These are phyloP conservation scores for Styela clava DNA, from an alignment of 23 tunicate species.

Conservation along the genomic window DNA sequence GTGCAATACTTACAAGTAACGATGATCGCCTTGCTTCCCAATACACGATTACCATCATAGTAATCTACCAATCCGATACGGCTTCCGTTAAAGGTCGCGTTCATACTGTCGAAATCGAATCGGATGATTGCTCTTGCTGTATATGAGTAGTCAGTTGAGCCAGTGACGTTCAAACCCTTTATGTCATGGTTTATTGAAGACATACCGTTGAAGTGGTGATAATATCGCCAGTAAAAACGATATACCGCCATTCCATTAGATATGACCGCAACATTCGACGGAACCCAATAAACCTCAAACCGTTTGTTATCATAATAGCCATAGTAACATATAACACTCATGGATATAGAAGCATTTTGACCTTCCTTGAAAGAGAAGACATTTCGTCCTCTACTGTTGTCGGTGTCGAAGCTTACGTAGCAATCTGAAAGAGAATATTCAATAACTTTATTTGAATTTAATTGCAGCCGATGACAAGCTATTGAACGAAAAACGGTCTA, in stretches of 20 bases:
- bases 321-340: background rate
- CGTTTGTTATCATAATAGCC: background rate
- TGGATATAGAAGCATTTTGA: background rate
- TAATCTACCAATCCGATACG: background rate
- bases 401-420: background rate
- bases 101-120: background rate
- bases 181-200: background rate
- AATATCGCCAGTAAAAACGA: background rate
- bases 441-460: too few species aligned
- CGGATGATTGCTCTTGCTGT: background rate
- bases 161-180: background rate
- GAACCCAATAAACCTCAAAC: background rate
- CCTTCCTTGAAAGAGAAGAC: background rate
- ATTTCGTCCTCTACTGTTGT: background rate
- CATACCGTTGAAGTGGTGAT: background rate
- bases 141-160: too few species aligned
- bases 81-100: background rate
- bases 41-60: background rate
- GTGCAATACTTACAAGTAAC: background rate
- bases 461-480: too few species aligned
- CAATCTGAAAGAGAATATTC: too few species aligned
- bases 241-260: background rate
- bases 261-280: background rate
- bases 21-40: background rate
- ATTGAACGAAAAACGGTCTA: too few species aligned